phyloP scores from a whole-genome alignment of 1,140 invertebrate genomes.

The Drosophila saltans region DNA sequence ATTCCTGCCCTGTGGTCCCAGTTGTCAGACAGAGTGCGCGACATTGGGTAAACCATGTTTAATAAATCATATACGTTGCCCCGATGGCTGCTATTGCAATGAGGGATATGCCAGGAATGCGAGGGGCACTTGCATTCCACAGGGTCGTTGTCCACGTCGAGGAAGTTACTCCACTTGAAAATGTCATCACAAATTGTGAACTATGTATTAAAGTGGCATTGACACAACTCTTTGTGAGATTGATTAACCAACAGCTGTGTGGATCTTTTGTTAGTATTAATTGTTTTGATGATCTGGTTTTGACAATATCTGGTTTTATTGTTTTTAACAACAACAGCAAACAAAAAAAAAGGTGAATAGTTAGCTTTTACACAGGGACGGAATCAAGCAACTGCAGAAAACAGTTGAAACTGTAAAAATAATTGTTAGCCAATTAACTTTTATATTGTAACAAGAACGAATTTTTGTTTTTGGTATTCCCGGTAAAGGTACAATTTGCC shows the following conservation, averaged over 20 bases:
- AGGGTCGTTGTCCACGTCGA: constrained; percentile 47
- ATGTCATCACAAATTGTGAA: background rate
- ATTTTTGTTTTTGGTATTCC: too few relatives aligned
- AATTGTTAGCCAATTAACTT: too few relatives aligned
- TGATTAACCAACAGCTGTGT: constrained; percentile 25
- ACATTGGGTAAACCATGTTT: constrained; percentile 83
- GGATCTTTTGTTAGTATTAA: background rate
- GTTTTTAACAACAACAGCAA: background rate
- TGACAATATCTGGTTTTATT: background rate
- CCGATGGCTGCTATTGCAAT: constrained; percentile 84
- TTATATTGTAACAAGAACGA: too few relatives aligned
- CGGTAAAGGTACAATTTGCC: too few relatives aligned
- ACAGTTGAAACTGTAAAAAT: too few relatives aligned
- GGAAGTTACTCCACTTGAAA: background rate
- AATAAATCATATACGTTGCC: constrained; percentile 84
- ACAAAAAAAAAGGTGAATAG: background rate
- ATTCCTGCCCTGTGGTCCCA: constrained; percentile 83
- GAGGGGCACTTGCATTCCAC: constrained; percentile 81
- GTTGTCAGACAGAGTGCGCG: constrained; percentile 84
- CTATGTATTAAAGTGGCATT: constrained; percentile 5
- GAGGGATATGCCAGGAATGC: constrained; percentile 82
- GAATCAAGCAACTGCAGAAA: background rate
- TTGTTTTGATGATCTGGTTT: constrained; percentile 17
- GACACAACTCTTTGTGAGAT: background rate
- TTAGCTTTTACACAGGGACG: background rate